These are phyloP conservation scores for Phyllotis vaccarum DNA, from an alignment of 2,797 vertebrate genomes.

Conservation along the genomic window DNA sequence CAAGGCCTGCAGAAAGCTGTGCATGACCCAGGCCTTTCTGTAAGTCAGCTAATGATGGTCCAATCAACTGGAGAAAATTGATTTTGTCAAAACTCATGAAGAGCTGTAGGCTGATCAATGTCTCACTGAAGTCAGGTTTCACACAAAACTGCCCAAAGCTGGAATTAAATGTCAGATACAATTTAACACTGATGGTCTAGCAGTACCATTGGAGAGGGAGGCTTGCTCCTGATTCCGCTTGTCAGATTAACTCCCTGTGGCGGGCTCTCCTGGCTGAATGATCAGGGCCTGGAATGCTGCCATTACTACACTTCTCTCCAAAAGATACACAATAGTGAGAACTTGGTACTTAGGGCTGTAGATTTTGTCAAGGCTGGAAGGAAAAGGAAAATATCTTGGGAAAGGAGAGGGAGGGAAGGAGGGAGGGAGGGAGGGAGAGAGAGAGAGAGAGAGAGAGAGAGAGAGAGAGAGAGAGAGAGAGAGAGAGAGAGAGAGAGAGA, in stretches of 20 bases:
- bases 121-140: slow-evolving; percentile 81
- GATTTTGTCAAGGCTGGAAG: slow-evolving; percentile 86
- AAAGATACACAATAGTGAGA: slow-evolving; percentile 86
- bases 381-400: slow-evolving; percentile 86
- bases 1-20: slow-evolving; percentile 71
- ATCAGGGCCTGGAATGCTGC: slow-evolving; percentile 85
- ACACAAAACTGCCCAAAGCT: slow-evolving; percentile 75
- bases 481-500: slow-evolving; percentile 76
- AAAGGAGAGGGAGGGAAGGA: slow-evolving; percentile 83
- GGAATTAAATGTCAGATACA: slow-evolving; percentile 83
- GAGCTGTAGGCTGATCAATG: slow-evolving; percentile 80
- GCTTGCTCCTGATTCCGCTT: slow-evolving; percentile 78
- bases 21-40: slow-evolving; percentile 65
- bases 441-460: no score
- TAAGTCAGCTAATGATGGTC: slow-evolving; percentile 78
- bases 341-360: slow-evolving; percentile 85
- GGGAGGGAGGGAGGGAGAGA: no score
- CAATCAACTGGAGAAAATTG: slow-evolving; percentile 80
- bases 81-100: slow-evolving; percentile 83
- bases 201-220: slow-evolving; percentile 79
- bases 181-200: slow-evolving; percentile 83
- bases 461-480: no score
- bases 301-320: slow-evolving; percentile 86
- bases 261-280: slow-evolving; percentile 80
- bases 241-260: slow-evolving; percentile 85